Evolutionary conservation across 2,888 invertebrate genomes (phyloP).

Genomic region (Chironomus riparius): DNA sequence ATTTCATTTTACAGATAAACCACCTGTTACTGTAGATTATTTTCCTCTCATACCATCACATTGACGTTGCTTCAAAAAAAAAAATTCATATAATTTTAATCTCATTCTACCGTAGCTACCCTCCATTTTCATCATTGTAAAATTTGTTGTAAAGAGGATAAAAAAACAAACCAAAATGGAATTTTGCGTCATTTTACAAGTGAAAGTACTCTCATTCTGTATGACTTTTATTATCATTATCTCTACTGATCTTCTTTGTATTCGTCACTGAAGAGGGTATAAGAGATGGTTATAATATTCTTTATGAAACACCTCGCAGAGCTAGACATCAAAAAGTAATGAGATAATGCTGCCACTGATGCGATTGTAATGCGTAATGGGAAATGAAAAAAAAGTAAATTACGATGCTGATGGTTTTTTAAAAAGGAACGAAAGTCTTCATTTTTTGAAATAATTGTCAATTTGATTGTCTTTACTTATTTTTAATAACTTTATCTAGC

Average conservation of each 20-base stretch:
- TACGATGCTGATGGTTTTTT: no score
- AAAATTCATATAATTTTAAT: no score
- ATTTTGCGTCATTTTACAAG: background rate
- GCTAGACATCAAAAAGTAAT: background rate
- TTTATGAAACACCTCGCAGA: background rate
- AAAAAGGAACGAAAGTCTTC: no score
- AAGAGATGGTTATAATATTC: background rate
- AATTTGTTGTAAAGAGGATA: background rate
- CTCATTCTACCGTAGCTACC: no score
- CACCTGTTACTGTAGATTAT: conserved; percentile 10
- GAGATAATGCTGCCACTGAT: background rate
- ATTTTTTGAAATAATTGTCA: background rate
- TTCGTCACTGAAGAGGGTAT: background rate
- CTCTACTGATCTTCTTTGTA: background rate
- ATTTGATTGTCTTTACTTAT: no score
- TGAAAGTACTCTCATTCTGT: background rate
- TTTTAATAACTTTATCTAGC: no score
- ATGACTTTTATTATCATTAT: background rate
- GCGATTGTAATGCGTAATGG: background rate
- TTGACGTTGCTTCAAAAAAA: background rate
- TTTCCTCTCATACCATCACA: background rate
- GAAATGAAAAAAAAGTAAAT: background rate
- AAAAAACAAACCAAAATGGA: background rate
- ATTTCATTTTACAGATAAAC: conserved; percentile 1
- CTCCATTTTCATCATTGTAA: background rate